A percentile compares a stretch with the other conserved stretches of the same genome.
These are phyloP conservation scores for Rhagoletis pomonella DNA, from an alignment of 1,140 invertebrate species.

Conservation along the genomic window DNA sequence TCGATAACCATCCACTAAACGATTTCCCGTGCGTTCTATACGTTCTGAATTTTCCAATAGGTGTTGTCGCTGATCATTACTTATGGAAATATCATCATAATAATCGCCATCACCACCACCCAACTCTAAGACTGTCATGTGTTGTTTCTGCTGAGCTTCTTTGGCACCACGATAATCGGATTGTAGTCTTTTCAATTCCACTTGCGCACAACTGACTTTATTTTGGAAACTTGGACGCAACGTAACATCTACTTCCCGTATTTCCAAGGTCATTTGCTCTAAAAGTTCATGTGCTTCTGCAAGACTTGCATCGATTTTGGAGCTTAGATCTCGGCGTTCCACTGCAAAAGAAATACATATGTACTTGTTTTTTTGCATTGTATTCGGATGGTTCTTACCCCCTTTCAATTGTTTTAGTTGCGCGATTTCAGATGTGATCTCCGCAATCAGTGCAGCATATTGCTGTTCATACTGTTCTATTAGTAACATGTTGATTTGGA, in stretches of 20 bases:
- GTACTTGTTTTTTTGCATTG: constrained; percentile 61
- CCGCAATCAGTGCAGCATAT: constrained; percentile 87
- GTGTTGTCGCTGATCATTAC: constrained; percentile 85
- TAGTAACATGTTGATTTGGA: constrained; percentile 77
- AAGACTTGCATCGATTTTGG: constrained; percentile 85
- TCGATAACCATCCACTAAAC: constrained; percentile 89
- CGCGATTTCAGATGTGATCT: constrained; percentile 88
- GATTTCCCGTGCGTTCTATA: constrained; percentile 86
- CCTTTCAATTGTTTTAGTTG: constrained; percentile 77
- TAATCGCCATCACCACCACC: constrained; percentile 74
- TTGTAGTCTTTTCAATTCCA: constrained; percentile 89
- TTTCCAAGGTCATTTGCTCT: constrained; percentile 94
- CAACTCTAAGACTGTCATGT: constrained; percentile 75
- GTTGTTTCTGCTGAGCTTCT: constrained; percentile 61
- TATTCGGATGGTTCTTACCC: constrained; percentile 72
- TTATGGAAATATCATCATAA: constrained; percentile 81
- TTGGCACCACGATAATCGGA: constrained; percentile 83
- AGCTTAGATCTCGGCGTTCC: constrained; percentile 79
- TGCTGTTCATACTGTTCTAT: constrained; percentile 90
- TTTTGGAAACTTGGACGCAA: constrained; percentile 84
- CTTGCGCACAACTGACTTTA: constrained; percentile 89
- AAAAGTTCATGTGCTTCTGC: constrained; percentile 91
- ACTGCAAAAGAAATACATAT: constrained; percentile 73
- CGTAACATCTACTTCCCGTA: constrained; percentile 82
- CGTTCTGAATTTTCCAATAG: constrained; percentile 92